Base-by-base conservation (phyloP, 1,140 invertebrate genomes). In the Ceratina australensis region DNA sequence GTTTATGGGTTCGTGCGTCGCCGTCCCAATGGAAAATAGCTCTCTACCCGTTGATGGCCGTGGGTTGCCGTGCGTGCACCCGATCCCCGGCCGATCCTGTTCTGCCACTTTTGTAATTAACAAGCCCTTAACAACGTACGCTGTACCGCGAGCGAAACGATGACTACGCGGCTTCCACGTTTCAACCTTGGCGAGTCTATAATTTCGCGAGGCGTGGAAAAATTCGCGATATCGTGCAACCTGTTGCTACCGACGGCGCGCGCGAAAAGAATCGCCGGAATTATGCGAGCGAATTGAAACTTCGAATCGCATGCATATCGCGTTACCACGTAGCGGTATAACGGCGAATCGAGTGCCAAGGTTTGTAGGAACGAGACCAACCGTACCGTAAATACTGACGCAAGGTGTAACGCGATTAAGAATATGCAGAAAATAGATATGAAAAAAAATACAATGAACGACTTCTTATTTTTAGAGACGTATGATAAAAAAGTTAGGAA, bases 101-200 rank as follows among this genome's bases (percentile, higher is more conserved):
- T 81, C 84, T 75, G 83, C 83, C 79, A 85, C 83, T 85, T 81
- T 81, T 81, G 79, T 84, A 85, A 85, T 85, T 84, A 85, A 85
- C 83, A 84, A 84, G 78, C 63, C 67, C 80, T 75, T 83, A 81
- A 84, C 82, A 74, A 84, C 83, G 42, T 78, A 42, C 33, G 33
- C 33, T 42, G 10, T 42, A 84, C 84, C 82, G 63, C 65, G 69
- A 52, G 56, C 65, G 33, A 42, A 42, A 42, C 33, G 33, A 71
- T 60, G 69, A 63, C 71, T 54, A 72, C 33, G 67, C 72, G 56
- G 59, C 57, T 56, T 47, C 69, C 10, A 18, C 80, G 80, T 61
- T 10, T 79, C 74, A 82, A 79, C 64, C 56, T 20, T 69, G 49
- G 26, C 28, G 71, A 76, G 83, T 42, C 54, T 81, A 67, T 81